Evolutionary conservation across 2,888 invertebrate species (phyloP).

Genomic region (Bursaphelenchus okinawaensis): DNA sequence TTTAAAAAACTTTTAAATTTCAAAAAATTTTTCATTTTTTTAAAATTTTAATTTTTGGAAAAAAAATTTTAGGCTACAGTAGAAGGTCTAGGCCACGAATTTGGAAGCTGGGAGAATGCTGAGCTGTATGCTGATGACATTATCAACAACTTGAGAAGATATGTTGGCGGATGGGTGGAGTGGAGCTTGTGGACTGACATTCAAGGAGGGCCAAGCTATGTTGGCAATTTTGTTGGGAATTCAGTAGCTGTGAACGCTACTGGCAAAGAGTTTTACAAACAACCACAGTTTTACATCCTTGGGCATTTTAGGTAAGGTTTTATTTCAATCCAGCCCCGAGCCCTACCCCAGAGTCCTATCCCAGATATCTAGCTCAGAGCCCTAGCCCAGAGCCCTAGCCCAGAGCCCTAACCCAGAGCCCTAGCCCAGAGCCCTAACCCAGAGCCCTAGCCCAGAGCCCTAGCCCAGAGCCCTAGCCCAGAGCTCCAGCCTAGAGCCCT

Average conservation of each 20-base stretch:
- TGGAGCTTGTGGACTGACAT: slow-evolving; percentile 78
- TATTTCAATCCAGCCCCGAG: neutral
- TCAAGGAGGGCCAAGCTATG: slow-evolving; percentile 66
- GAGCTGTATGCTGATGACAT: slow-evolving; percentile 11
- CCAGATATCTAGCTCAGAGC: too few relatives aligned
- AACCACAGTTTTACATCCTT: slow-evolving; percentile 79
- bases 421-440: too few relatives aligned
- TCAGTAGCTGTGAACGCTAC: slow-evolving; percentile 68
- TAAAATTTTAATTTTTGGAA: neutral
- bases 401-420: too few relatives aligned
- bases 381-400: too few relatives aligned
- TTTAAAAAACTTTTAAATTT: too few relatives aligned
- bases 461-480: too few relatives aligned
- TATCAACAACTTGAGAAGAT: slow-evolving; percentile 7
- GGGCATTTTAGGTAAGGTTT: slow-evolving; percentile 65
- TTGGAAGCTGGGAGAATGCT: slow-evolving; percentile 11
- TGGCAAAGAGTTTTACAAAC: slow-evolving; percentile 74
- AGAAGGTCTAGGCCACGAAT: neutral
- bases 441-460: too few relatives aligned
- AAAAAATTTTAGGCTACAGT: neutral
- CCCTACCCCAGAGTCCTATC: too few relatives aligned
- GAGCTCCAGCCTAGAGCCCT: too few relatives aligned
- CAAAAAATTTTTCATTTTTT: neutral
- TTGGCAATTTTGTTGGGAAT: slow-evolving; percentile 72
- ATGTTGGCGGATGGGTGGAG: slow-evolving; percentile 62